Conservation (phyloP, 1,140 invertebrate species). For the Cyclargus thomasi region DNA sequence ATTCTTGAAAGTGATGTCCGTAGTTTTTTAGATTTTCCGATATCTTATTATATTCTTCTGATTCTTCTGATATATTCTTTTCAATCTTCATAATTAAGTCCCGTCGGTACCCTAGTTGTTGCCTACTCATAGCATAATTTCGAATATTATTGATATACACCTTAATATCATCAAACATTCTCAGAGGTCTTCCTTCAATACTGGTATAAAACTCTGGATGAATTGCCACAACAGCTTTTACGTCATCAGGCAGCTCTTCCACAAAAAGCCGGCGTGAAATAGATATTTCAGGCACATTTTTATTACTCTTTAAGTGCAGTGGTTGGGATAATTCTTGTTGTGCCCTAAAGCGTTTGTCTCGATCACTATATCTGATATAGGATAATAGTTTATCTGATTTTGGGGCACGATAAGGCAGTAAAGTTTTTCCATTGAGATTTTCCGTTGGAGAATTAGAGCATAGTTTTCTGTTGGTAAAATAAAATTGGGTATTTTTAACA, state of each 20-base stretch:
- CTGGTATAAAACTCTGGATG: slow-evolving; percentile 80
- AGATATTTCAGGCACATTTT: slow-evolving; percentile 56
- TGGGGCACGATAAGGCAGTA: slow-evolving; percentile 46
- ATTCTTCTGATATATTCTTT: slow-evolving; percentile 76
- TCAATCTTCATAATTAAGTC: slow-evolving; percentile 78
- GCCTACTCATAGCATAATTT: slow-evolving; percentile 73
- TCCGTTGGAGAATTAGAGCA: slow-evolving; percentile 32
- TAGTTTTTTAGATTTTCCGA: slow-evolving; percentile 74
- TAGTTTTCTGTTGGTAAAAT: slow-evolving; percentile 60
- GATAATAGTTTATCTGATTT: slow-evolving; percentile 60
- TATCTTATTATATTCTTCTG: slow-evolving; percentile 71
- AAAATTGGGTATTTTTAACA: slow-evolving; percentile 60
- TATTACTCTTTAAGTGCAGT: slow-evolving; percentile 56
- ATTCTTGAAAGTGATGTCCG: slow-evolving; percentile 78
- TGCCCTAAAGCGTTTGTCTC: slow-evolving; percentile 47
- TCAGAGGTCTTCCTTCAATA: slow-evolving; percentile 75
- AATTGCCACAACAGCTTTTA: slow-evolving; percentile 76
- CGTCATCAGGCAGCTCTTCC: slow-evolving; percentile 55
- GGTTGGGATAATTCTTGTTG: slow-evolving; percentile 46
- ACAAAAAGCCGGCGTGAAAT: slow-evolving; percentile 62
- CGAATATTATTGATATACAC: slow-evolving; percentile 77
- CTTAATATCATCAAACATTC: slow-evolving; percentile 75
- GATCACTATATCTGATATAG: slow-evolving; percentile 66
- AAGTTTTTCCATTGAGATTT: slow-evolving; percentile 27
- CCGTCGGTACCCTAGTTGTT: slow-evolving; percentile 77